These are phyloP conservation scores for Acanthococcus lagerstroemiae DNA, from an alignment of 2,888 invertebrate species.

Conservation along the genomic window DNA sequence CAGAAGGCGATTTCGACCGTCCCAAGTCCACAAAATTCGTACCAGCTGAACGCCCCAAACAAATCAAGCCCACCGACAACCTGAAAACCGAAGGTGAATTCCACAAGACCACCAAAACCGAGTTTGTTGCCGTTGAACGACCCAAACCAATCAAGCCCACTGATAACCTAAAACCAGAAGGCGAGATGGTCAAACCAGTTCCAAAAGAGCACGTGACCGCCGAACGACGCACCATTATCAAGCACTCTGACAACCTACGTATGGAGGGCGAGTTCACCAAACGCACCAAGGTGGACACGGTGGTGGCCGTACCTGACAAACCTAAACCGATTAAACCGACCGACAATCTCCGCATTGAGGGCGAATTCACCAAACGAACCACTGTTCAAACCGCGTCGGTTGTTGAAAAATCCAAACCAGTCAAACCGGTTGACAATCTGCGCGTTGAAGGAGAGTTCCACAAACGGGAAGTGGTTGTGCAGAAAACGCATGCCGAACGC, in stretches of 20 bases:
- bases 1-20: conserved; percentile 49
- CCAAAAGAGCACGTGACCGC: conserved; percentile 45
- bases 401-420: conserved; percentile 40
- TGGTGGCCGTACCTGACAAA: conserved; percentile 38
- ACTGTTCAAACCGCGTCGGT: conserved; percentile 33
- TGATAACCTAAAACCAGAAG: conserved; percentile 44
- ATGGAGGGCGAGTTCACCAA: conserved; percentile 42
- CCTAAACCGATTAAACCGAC: conserved; percentile 42
- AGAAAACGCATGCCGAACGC: conserved; percentile 39
- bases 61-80: conserved; percentile 41
- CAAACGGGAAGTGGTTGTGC: conserved; percentile 42
- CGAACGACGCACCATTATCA: conserved; percentile 45
- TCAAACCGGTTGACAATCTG: conserved; percentile 45
- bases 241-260: conserved; percentile 42
- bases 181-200: conserved; percentile 42
- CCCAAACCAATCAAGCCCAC: conserved; percentile 40
- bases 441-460: conserved; percentile 55
- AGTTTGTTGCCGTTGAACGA: conserved; percentile 43
- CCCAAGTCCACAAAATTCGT: conserved; percentile 42
- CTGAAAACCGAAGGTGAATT: conserved; percentile 47
- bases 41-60: conserved; percentile 38
- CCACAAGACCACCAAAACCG: conserved; percentile 35
- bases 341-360: conserved; percentile 57
- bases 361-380: conserved; percentile 48
- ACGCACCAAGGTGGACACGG: conserved; percentile 40